Conservation (phyloP, 1,140 invertebrate genomes). For the Formica exsecta region DNA sequence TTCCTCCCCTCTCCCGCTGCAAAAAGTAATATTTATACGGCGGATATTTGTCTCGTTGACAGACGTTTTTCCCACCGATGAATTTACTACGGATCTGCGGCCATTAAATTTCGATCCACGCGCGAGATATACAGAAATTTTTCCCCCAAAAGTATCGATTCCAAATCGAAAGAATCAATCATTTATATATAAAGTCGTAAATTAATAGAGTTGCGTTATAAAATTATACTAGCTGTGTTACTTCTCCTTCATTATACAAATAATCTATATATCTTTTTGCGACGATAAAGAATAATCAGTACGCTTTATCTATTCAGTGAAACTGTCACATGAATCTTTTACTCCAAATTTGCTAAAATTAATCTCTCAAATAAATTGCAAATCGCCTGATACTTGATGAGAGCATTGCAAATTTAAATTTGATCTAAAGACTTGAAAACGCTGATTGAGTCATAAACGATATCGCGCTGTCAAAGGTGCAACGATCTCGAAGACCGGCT, state of each 20-base stretch:
- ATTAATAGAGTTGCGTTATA: slow-evolving; percentile 5
- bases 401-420: not conserved
- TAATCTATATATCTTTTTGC: not conserved
- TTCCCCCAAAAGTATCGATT: not conserved
- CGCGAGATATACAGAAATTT: slow-evolving; percentile 7
- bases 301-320: not conserved
- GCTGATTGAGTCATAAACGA: slow-evolving; percentile 15
- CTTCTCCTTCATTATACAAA: not conserved
- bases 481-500: not conserved
- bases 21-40: slow-evolving; percentile 56
- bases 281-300: not conserved
- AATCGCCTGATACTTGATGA: not conserved
- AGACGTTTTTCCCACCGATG: slow-evolving; percentile 31
- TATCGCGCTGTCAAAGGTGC: not conserved
- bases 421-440: not conserved
- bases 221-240: slow-evolving; percentile 6
- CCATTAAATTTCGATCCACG: slow-evolving; percentile 31
- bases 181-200: not conserved
- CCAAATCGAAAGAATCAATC: not conserved
- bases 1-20: slow-evolving; percentile 3
- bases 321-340: not conserved
- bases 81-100: slow-evolving; percentile 19
- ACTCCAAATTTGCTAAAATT: not conserved
- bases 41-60: slow-evolving; percentile 58
- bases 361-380: not conserved